Conservation (phyloP, 2,113 vertebrate genomes). For the Haemorhous mexicanus region DNA sequence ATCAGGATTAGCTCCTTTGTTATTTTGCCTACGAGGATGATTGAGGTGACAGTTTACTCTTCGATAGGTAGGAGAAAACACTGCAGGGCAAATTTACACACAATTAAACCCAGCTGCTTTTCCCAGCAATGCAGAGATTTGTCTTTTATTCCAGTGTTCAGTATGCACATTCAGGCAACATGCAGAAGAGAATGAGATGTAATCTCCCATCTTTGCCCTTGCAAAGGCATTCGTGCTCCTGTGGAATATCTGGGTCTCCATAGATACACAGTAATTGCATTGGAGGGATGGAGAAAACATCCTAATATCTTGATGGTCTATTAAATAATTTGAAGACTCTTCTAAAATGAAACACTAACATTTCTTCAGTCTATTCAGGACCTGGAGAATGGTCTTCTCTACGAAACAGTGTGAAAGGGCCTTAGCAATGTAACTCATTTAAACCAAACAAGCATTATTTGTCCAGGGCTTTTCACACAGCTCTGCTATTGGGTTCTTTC, state of each 20-base stretch:
- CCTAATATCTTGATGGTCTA: not conserved
- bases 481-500: not conserved
- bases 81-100: not conserved
- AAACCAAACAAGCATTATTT: not conserved
- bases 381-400: not conserved
- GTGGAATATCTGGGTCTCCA: not conserved
- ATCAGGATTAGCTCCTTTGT: constrained; percentile 13
- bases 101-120: not conserved
- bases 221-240: not conserved
- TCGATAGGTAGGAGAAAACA: not conserved
- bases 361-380: not conserved
- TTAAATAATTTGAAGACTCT: not conserved
- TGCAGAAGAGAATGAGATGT: not conserved
- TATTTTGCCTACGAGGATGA: not conserved
- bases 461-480: not conserved
- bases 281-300: not conserved
- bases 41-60: not conserved
- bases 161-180: not conserved
- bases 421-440: not conserved
- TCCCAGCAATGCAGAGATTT: not conserved
- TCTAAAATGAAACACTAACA: not conserved
- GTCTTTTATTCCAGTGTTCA: not conserved
- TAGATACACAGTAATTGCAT: not conserved
- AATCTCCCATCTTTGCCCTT: not conserved
- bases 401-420: not conserved